Conservation (phyloP, 2,888 invertebrate genomes). For the Drosophila atroscutellata region DNA sequence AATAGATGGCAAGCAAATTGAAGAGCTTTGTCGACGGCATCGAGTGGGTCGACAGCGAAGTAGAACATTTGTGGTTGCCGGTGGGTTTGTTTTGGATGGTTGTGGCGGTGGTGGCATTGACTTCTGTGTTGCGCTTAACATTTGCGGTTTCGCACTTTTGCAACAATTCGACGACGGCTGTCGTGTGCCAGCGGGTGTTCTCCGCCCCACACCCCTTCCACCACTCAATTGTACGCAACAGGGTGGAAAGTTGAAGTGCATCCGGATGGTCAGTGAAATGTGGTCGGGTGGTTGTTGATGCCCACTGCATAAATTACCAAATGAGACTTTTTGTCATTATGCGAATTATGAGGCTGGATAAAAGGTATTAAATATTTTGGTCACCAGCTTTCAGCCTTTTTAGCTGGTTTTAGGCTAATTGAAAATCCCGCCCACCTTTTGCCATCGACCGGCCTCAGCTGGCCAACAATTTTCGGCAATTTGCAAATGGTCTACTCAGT, state of each 20-base stretch:
- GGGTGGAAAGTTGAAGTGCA: slow-evolving; percentile 84
- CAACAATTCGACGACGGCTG: slow-evolving; percentile 70
- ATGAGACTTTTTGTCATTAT: slow-evolving; percentile 81
- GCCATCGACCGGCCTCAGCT: slow-evolving; percentile 35
- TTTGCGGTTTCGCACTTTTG: slow-evolving; percentile 84
- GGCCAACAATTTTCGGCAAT: slow-evolving; percentile 55
- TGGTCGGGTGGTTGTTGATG: slow-evolving; percentile 52
- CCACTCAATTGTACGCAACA: slow-evolving; percentile 79
- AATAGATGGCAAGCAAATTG: slow-evolving; percentile 83
- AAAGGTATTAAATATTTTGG: slow-evolving; percentile 81
- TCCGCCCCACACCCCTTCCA: background rate
- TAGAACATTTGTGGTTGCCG: slow-evolving; percentile 63
- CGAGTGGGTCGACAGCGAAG: slow-evolving; percentile 42
- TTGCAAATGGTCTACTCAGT: slow-evolving; percentile 53
- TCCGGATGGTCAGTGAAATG: slow-evolving; percentile 75
- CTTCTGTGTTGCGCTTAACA: slow-evolving; percentile 83
- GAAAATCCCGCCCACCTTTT: slow-evolving; percentile 57
- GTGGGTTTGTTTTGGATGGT: slow-evolving; percentile 42
- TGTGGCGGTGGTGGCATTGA: slow-evolving; percentile 67
- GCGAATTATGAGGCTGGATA: slow-evolving; percentile 81
- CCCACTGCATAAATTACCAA: slow-evolving; percentile 75
- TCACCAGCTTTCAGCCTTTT: slow-evolving; percentile 50
- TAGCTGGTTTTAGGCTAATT: slow-evolving; percentile 79
- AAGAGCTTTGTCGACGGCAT: slow-evolving; percentile 75
- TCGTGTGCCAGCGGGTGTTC: slow-evolving; percentile 53